Evolutionary conservation across 2,113 vertebrate species (phyloP), one percentile per base, ranked within the genome.

Genomic region (Perca fluviatilis): DNA sequence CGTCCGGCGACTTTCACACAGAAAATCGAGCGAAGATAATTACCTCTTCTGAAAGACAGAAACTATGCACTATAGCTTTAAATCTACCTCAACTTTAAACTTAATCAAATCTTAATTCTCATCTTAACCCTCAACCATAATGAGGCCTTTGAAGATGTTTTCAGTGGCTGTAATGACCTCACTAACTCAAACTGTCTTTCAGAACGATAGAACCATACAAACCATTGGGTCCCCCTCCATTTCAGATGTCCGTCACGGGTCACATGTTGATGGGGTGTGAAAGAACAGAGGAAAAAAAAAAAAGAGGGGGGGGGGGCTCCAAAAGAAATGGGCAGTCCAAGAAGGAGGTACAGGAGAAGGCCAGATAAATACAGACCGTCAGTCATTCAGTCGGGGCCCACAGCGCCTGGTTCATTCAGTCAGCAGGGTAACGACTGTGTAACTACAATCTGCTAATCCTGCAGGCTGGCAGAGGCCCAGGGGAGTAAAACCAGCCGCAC

Each of bases 371-470:
- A 23, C 56, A 72, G 54, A 3, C 61, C 49, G 6, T 23, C 21
- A 25, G 27, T 36, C 50, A n/a, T 43, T 58, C 76, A 51, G 65
- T 49, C 30, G 15, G 56, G 13, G 9, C 50, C 46, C 65, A 47
- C 46, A 58, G 69, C 40, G 9, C 54, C 57, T 6, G 70, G 61
- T 81, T 84, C 81, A 65, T 78, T 90, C 76, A 65, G 76, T 84
- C 74, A 58, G n/a, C 82, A 61, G 81, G 76, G 60, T 77, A 84
- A 91, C 54, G 36, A 64, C 80, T 89, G 86, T 75, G 60, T 84
- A 74, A 86, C 86, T 85, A 65, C 82, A 80, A 67, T 77, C 64
- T 61, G 75, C 62, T 85, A 92, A 94, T 88, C 74, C 89, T 14
- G 9, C 80, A 74, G 75, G 61, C 69, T 89, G 83, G 77, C 83